Percentiles rank a stretch among this genome's conserved stretches.
phyloP scores from a whole-genome alignment of 2,113 vertebrate genomes.

The Crypturellus undulatus region DNA sequence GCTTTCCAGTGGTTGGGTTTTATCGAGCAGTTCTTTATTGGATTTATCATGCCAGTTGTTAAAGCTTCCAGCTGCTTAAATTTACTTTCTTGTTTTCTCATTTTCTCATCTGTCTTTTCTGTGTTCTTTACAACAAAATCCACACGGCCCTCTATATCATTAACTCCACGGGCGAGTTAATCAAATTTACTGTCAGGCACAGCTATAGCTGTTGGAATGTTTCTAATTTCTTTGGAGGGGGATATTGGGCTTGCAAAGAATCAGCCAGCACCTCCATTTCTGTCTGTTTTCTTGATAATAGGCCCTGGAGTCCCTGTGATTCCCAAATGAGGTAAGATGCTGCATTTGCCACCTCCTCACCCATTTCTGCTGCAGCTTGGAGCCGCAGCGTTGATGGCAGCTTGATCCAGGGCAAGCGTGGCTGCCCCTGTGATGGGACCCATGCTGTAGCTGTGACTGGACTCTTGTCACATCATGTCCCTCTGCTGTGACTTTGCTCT shows the following conservation, averaged over 20 bases:
- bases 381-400: neutral
- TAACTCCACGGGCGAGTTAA: conserved; percentile 73
- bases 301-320: neutral
- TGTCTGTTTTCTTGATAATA: neutral
- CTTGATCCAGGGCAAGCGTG: neutral
- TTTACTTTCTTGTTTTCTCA: conserved; percentile 79
- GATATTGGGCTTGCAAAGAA: conserved; percentile 9
- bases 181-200: conserved; percentile 72
- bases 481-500: neutral
- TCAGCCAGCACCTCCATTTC: neutral
- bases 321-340: neutral
- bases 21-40: conserved; percentile 75
- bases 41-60: conserved; percentile 78
- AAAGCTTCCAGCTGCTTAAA: conserved; percentile 77
- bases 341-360: neutral
- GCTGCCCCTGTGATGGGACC: neutral
- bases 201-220: conserved; percentile 64
- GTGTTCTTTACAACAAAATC: conserved; percentile 79
- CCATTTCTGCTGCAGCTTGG: neutral
- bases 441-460: neutral
- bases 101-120: conserved; percentile 78
- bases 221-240: conserved; percentile 59
- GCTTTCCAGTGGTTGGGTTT: conserved; percentile 70
- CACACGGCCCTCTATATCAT: conserved; percentile 77
- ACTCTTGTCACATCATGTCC: neutral